Percentiles rank a stretch among this genome's conserved stretches.
phyloP scores from a whole-genome alignment of 2,888 invertebrate species.

The Leucozona laternaria region DNA sequence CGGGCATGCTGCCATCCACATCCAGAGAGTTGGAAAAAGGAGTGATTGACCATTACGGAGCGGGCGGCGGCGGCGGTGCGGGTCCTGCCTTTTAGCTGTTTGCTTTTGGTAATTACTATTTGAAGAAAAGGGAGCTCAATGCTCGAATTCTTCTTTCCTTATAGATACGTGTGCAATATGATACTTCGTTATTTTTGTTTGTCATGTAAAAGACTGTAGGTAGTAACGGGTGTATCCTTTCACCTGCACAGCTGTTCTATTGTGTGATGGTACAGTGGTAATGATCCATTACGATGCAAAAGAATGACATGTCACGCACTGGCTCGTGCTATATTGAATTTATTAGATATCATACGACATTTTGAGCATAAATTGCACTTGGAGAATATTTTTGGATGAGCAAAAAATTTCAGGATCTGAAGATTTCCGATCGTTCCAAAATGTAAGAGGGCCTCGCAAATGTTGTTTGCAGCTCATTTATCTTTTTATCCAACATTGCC shows the following conservation, averaged over 20 bases:
- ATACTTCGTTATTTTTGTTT: conserved; percentile 62
- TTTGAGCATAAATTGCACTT: too few species aligned
- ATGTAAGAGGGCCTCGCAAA: too few species aligned
- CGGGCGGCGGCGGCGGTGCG: too few species aligned
- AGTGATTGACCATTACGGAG: conserved; percentile 63
- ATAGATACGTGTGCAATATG: conserved; percentile 71
- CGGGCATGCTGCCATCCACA: conserved; percentile 7
- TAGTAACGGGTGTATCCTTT: conserved; percentile 58
- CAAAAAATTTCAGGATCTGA: too few species aligned
- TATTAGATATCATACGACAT: background rate
- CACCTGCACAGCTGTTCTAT: conserved; percentile 67
- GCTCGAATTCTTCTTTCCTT: background rate
- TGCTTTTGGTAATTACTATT: conserved; percentile 26
- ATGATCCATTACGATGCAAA: conserved; percentile 20
- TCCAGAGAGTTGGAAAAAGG: conserved; percentile 29
- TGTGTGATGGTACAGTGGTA: conserved; percentile 23
- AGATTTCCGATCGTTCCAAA: too few species aligned
- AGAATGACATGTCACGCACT: background rate
- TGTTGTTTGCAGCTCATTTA: too few species aligned
- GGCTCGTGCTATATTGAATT: background rate
- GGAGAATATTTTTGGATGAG: too few species aligned
- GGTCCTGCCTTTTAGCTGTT: conserved; percentile 50
- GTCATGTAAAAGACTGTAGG: conserved; percentile 18
- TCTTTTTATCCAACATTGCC: too few species aligned
- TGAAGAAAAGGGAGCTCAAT: conserved; percentile 19